These are phyloP conservation scores for Zaprionus camerounensis DNA, from an alignment of 1,140 invertebrate genomes.

Conservation along the genomic window DNA sequence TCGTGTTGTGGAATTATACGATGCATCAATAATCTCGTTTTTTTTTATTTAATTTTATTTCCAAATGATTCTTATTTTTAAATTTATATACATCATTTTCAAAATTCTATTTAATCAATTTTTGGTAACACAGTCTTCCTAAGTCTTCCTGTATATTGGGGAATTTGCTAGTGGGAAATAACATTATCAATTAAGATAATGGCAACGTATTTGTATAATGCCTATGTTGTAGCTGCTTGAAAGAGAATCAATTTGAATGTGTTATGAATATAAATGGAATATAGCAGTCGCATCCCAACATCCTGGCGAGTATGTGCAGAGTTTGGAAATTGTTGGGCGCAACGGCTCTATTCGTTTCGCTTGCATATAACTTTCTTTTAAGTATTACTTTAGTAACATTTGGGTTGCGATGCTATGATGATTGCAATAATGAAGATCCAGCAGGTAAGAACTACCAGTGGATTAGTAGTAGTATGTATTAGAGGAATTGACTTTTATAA, in stretches of 20 bases:
- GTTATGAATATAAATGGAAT: neutral
- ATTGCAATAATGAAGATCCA: constrained; percentile 4
- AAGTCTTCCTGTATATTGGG: no score
- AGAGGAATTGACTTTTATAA: neutral
- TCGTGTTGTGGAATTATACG: no score
- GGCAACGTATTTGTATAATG: neutral
- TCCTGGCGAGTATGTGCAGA: neutral
- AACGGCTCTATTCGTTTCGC: constrained; percentile 10
- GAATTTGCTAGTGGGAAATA: neutral
- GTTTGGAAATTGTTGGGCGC: constrained; percentile 25
- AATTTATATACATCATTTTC: no score
- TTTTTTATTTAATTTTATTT: no score
- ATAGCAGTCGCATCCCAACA: neutral
- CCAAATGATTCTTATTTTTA: no score
- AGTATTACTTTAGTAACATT: constrained; percentile 1
- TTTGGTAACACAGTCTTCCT: no score
- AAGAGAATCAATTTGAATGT: neutral
- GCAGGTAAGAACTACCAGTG: neutral
- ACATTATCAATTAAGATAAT: neutral
- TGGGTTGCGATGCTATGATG: constrained; percentile 21
- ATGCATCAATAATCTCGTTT: no score
- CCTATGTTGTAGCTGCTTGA: neutral
- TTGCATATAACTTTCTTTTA: constrained; percentile 24
- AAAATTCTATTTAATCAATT: no score
- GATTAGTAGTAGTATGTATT: neutral